These are phyloP conservation scores for Mactromeris polynyma DNA, from an alignment of 2,888 invertebrate species.

Conservation along the genomic window DNA sequence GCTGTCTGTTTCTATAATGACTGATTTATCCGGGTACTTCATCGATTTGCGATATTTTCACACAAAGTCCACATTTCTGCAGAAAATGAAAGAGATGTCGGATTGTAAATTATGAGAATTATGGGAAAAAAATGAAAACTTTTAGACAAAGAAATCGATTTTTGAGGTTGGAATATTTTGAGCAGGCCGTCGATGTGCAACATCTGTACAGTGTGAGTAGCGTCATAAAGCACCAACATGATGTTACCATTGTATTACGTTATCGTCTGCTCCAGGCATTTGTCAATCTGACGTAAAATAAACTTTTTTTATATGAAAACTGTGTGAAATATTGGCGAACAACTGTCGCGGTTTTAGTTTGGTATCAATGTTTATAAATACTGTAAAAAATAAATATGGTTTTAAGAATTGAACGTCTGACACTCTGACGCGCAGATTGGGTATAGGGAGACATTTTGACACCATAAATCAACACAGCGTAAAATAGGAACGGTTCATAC, in stretches of 20 bases:
- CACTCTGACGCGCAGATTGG: background rate
- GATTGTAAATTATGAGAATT: slow-evolving; percentile 50
- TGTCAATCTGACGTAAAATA: slow-evolving; percentile 21
- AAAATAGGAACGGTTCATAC: slow-evolving; percentile 1
- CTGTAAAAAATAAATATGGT: background rate
- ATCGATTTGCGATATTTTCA: slow-evolving; percentile 41
- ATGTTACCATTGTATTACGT: slow-evolving; percentile 34
- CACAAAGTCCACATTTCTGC: slow-evolving; percentile 42
- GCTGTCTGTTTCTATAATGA: background rate
- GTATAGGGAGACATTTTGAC: background rate
- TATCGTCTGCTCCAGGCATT: slow-evolving; percentile 27
- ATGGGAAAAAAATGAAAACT: slow-evolving; percentile 35
- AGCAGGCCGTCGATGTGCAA: slow-evolving; percentile 10
- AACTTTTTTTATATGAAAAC: background rate
- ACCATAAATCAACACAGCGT: background rate
- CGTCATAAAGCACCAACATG: slow-evolving; percentile 6
- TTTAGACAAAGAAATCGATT: slow-evolving; percentile 60
- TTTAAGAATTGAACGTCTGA: background rate
- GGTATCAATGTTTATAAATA: background rate
- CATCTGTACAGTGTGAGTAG: slow-evolving; percentile 30
- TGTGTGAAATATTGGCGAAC: background rate
- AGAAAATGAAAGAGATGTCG: slow-evolving; percentile 28
- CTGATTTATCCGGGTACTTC: slow-evolving; percentile 30
- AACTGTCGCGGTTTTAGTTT: slow-evolving; percentile 14
- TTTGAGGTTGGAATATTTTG: slow-evolving; percentile 14